These are phyloP conservation scores for Zhuqinia jingwanae DNA, from an alignment of 2,888 invertebrate genomes.

Conservation along the genomic window DNA sequence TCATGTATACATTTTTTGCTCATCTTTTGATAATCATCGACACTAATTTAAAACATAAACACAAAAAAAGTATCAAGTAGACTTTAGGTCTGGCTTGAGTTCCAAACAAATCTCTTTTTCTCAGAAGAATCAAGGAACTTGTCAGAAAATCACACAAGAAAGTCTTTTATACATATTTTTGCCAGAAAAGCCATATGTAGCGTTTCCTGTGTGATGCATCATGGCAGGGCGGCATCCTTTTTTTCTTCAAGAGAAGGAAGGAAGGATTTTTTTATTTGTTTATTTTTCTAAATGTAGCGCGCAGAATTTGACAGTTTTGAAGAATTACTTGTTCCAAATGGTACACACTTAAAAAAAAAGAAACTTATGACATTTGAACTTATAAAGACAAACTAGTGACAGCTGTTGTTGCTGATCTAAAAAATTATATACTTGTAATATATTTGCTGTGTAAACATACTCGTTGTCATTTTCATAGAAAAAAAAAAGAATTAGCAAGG, in stretches of 20 bases:
- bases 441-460: slow-evolving; percentile 25
- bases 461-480: slow-evolving; percentile 8
- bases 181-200: slow-evolving; percentile 17
- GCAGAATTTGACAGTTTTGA: slow-evolving; percentile 22
- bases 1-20: background rate
- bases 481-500: slow-evolving; percentile 2
- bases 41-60: background rate
- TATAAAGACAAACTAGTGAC: background rate
- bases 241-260: background rate
- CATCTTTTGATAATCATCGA: background rate
- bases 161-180: background rate
- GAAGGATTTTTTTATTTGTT: slow-evolving; percentile 14
- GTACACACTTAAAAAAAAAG: background rate
- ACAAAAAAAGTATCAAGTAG: background rate
- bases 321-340: slow-evolving; percentile 10
- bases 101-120: background rate
- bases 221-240: slow-evolving; percentile 19
- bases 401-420: slow-evolving; percentile 25
- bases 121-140: background rate
- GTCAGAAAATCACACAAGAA: background rate
- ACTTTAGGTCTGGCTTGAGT: background rate
- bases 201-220: slow-evolving; percentile 1
- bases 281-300: background rate
- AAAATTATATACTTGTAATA: background rate
- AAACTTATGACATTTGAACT: background rate